Evolutionary conservation across 1,140 invertebrate genomes (phyloP).

Genomic region (Schlechtendalia chinensis): DNA sequence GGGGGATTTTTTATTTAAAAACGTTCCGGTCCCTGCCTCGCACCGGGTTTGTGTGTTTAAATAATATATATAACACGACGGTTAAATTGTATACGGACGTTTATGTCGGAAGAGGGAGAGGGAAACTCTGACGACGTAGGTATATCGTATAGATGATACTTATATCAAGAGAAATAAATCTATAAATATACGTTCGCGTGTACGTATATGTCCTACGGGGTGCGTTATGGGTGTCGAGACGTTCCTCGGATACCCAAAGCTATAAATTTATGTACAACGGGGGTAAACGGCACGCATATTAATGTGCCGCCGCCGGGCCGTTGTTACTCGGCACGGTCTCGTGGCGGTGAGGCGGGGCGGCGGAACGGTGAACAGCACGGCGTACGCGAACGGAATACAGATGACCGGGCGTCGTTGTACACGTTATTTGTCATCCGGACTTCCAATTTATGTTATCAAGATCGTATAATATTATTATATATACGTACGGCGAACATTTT

Average conservation of each 20-base stretch:
- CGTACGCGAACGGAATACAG: constrained; percentile 40
- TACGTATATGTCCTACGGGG: not conserved
- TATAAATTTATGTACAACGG: constrained; percentile 32
- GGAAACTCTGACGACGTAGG: no score
- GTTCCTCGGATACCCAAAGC: constrained; percentile 21
- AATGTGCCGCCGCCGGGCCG: not conserved
- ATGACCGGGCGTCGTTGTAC: constrained; percentile 11
- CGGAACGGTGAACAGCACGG: constrained; percentile 5
- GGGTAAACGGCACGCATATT: constrained; percentile 42
- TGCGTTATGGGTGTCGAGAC: constrained; percentile 33
- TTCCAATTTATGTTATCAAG: constrained; percentile 30
- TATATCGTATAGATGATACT: no score
- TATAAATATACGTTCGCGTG: not conserved
- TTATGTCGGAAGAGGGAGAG: no score
- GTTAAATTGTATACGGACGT: no score
- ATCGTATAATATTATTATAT: not conserved
- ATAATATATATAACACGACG: no score
- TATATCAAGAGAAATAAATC: not conserved
- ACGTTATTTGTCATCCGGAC: constrained; percentile 41
- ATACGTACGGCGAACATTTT: no score
- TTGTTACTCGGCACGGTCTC: no score
- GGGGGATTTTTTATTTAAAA: no score
- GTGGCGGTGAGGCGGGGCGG: no score
- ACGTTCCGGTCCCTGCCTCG: no score
- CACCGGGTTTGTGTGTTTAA: no score